phyloP scores from a whole-genome alignment of 2,113 vertebrate species.

The Scolopax mira region DNA sequence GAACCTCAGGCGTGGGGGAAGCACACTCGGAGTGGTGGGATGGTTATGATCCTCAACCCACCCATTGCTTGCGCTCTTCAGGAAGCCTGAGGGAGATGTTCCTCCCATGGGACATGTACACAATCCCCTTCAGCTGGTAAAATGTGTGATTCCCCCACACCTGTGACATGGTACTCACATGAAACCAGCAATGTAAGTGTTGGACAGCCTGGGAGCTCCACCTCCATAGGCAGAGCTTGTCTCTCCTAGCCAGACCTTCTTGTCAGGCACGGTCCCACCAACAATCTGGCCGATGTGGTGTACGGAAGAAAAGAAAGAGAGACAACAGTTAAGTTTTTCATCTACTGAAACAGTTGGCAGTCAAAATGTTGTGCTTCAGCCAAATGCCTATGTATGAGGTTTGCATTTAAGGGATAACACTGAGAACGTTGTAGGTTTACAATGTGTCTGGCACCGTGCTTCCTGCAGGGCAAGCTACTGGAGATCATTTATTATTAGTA shows the following conservation, averaged over 20 bases:
- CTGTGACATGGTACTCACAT: conserved; percentile 80
- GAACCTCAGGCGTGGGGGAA: not conserved
- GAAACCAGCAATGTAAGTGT: conserved; percentile 90
- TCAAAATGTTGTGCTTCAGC: not conserved
- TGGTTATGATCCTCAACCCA: not conserved
- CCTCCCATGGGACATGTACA: accelerated
- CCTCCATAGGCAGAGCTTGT: conserved; percentile 94
- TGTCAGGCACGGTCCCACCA: conserved; percentile 69
- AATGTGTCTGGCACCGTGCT: not conserved
- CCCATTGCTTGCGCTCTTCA: accelerated
- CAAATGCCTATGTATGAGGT: accelerated
- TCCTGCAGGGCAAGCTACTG: not conserved
- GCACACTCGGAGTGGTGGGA: not conserved
- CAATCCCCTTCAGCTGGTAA: not conserved
- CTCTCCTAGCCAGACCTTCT: conserved; percentile 93
- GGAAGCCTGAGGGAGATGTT: not conserved
- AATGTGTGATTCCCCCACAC: not conserved
- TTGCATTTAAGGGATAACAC: not conserved
- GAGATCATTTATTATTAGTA: not conserved
- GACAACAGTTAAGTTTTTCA: not conserved
- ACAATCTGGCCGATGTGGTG: conserved; percentile 61
- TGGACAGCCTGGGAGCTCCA: conserved; percentile 84
- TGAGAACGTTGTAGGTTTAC: not conserved
- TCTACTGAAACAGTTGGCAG: not conserved
- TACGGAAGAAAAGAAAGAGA: not conserved